phyloP scores from a whole-genome alignment of 2,113 vertebrate species.

The Sisor rabdophorus region DNA sequence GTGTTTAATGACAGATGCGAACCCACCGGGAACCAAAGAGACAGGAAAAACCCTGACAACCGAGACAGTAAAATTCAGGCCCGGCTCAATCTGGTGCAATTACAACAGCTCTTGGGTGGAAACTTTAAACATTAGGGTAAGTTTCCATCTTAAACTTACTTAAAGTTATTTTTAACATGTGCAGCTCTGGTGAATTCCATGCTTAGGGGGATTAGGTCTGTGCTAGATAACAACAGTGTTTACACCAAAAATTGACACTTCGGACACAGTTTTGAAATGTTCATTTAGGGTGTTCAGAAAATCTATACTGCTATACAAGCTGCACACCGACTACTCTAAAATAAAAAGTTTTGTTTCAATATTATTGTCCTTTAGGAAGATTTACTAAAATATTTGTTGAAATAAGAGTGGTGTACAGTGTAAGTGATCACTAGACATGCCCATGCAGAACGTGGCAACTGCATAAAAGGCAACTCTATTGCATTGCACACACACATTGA shows the following conservation, averaged over 20 bases:
- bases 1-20: conserved; percentile 47
- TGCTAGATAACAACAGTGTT: too few species aligned
- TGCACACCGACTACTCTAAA: too few species aligned
- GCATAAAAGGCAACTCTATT: neutral
- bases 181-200: too few species aligned
- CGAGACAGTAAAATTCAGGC: conserved; percentile 8
- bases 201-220: too few species aligned
- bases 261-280: too few species aligned
- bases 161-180: too few species aligned
- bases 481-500: neutral
- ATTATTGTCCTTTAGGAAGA: too few species aligned
- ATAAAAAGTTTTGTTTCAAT: too few species aligned
- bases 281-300: too few species aligned
- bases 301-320: too few species aligned
- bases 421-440: neutral
- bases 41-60: conserved; percentile 16
- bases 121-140: neutral
- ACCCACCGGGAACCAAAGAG: conserved; percentile 18
- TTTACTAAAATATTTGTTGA: too few species aligned
- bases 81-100: neutral
- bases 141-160: neutral
- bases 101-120: neutral
- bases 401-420: neutral
- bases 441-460: neutral
- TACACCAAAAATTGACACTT: too few species aligned